Evolutionary conservation across 2,797 vertebrate genomes (phyloP).

Genomic region (Geotrypetes seraphini): DNA sequence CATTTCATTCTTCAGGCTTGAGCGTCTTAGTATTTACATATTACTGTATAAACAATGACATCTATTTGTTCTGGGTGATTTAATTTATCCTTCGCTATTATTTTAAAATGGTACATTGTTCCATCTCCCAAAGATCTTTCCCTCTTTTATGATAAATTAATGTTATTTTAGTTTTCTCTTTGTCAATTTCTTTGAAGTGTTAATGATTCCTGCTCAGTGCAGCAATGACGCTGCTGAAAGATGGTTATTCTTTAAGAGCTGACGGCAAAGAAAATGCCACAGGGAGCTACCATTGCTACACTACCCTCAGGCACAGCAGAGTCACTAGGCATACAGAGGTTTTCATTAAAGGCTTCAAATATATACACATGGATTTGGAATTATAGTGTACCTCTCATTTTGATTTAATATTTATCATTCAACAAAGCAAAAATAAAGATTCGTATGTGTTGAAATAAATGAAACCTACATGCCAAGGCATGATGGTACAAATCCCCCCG

Average conservation of each 20-base stretch:
- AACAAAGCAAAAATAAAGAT: constrained; percentile 1
- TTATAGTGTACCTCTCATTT: not conserved
- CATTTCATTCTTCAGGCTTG: not conserved
- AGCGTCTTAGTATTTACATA: not conserved
- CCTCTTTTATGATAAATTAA: no score
- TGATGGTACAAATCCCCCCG: constrained; percentile 3
- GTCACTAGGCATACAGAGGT: not conserved
- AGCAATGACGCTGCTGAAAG: no score
- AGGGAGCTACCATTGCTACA: no score
- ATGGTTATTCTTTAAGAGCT: no score
- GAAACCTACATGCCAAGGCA: constrained; percentile 14
- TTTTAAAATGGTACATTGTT: not conserved
- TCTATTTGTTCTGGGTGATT: not conserved
- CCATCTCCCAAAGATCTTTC: not conserved
- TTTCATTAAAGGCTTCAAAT: not conserved
- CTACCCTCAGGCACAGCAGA: constrained; percentile 1
- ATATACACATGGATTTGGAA: not conserved
- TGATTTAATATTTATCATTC: constrained; percentile 13
- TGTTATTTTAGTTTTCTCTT: no score
- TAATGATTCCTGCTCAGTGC: no score
- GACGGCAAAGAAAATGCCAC: no score
- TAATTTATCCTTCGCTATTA: not conserved
- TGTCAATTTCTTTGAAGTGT: no score
- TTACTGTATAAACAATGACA: no score
- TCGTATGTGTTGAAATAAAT: constrained; percentile 2